These are phyloP conservation scores for Neocrepidodera transversa DNA, from an alignment of 2,888 invertebrate species.

Conservation along the genomic window DNA sequence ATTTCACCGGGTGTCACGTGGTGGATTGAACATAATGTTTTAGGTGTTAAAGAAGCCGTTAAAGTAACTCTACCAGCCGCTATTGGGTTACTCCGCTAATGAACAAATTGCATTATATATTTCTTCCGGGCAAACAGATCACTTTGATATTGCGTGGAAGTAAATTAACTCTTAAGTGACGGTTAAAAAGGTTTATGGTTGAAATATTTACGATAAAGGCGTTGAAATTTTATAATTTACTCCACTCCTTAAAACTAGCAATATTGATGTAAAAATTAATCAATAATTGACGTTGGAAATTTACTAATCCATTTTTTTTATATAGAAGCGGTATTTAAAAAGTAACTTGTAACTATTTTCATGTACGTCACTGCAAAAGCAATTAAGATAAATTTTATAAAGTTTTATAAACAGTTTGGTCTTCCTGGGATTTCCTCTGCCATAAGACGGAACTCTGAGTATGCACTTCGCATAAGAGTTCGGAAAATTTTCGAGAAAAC, in stretches of 20 bases:
- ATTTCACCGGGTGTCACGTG: constrained; percentile 25
- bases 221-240: neutral
- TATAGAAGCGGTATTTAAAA: too few species aligned
- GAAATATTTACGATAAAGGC: neutral
- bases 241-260: neutral
- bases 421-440: neutral
- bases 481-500: constrained; percentile 9
- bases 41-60: constrained; percentile 32
- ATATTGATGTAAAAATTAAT: too few species aligned
- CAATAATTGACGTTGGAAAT: too few species aligned
- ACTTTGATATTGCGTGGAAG: neutral
- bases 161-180: neutral
- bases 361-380: too few species aligned
- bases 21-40: constrained; percentile 24
- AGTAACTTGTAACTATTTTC: too few species aligned
- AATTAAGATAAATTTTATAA: too few species aligned
- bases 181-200: neutral
- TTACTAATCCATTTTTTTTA: too few species aligned
- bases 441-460: neutral
- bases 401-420: too few species aligned
- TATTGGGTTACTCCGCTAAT: constrained; percentile 15
- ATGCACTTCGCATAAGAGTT: neutral
- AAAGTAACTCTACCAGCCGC: constrained; percentile 11
- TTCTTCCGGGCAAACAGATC: constrained; percentile 5
- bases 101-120: constrained; percentile 22